These are phyloP conservation scores for Germaria angustata DNA, from an alignment of 2,888 invertebrate genomes.

Conservation along the genomic window DNA sequence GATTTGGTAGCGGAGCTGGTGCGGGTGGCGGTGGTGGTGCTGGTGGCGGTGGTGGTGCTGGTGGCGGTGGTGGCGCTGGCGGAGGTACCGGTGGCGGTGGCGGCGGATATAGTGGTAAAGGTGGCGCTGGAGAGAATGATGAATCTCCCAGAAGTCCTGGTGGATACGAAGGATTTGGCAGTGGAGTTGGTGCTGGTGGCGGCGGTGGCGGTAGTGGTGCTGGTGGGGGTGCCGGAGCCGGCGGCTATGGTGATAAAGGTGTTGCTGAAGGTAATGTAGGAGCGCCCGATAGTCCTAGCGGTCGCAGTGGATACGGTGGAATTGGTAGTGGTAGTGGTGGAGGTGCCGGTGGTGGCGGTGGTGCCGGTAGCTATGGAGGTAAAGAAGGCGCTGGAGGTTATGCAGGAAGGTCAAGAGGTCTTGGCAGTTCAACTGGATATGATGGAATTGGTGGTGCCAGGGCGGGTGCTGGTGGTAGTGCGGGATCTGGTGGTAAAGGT, in stretches of 20 bases:
- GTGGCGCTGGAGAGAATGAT: neutral
- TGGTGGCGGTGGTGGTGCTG: conserved; percentile 2
- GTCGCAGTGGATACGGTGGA: conserved; percentile 7
- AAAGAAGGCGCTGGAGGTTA: neutral
- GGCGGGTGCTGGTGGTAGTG: neutral
- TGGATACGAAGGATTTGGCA: neutral
- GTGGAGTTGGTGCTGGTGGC: neutral
- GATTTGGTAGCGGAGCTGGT: neutral
- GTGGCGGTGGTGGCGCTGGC: neutral
- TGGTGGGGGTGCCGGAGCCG: neutral
- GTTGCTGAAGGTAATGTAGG: neutral
- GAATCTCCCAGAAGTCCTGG: neutral
- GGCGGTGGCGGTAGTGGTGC: conserved; percentile 2
- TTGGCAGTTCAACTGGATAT: neutral
- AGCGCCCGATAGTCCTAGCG: neutral
- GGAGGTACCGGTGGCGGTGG: neutral
- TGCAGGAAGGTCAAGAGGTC: neutral
- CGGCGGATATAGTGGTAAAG: neutral
- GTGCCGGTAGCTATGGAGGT: neutral
- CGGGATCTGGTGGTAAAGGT: neutral
- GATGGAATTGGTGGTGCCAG: neutral
- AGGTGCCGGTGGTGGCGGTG: conserved; percentile 24
- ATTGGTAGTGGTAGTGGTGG: neutral
- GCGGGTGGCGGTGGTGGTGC: neutral
- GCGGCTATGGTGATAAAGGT: neutral